Base-by-base conservation (phyloP, 2,888 invertebrate species). In the Andricus quercusramuli region DNA sequence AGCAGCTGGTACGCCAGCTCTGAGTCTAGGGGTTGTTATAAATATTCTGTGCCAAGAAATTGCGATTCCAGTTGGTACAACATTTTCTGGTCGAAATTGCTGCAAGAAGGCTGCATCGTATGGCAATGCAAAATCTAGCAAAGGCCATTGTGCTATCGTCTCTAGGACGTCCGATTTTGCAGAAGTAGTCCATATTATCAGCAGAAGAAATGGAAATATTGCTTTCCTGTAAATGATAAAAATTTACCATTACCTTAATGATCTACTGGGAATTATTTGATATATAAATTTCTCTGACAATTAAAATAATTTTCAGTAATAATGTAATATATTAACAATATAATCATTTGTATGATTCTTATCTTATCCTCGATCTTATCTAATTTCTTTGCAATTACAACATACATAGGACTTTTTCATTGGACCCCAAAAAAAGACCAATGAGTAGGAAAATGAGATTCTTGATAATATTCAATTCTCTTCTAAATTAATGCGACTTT, bases 1-100 rank as follows among this genome's bases (percentile, higher is more conserved):
- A 0, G 97, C 96, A 0, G 97, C 96, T 0, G 97, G 95, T 0
- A 97, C 96, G 6, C 97, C 97, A 0, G 95, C 94, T 80, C 96
- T 94, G 44, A 97, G 92, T 79, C 97, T 93, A 0, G 97, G 97
- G 17, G 95, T 95, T 0, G 96, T 95, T n/a, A 97, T 82, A 90
- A 97, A 97, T 41, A 97, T 93, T 82, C 96, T 94, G 87, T 97
- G 95, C 93, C 95, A 94, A 3, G 95, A 95, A 47, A 97, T 93
- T 88, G 96, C 97, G 82, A 97, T 90, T 1, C 97, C 97, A 0
- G 97, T 97, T 59, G 96, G 95, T 6, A 97, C 95, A 0, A 96
- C 95, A 91, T 96, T 96, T 89, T 96, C 95, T 0, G 96, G 96
- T 84, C 95, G 95, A 90, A 94, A 96, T 91, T 90, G 88, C 6